Percentiles rank a stretch among this genome's conserved stretches.
These are phyloP conservation scores for Acipenser ruthenus DNA, from an alignment of 2,797 vertebrate genomes.

Conservation along the genomic window DNA sequence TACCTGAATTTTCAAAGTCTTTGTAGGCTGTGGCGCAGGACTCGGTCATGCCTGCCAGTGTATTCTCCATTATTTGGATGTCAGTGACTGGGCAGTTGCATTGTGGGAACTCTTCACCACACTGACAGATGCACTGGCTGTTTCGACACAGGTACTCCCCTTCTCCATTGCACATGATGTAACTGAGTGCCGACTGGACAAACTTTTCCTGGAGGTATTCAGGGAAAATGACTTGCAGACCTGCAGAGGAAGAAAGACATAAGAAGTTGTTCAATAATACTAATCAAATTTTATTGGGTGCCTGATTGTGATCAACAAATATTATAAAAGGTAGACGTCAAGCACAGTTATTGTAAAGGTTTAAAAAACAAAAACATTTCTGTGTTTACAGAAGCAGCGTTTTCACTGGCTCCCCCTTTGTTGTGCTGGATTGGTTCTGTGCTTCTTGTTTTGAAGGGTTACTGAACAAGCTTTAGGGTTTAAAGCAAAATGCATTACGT, in stretches of 20 bases:
- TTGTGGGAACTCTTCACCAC: constrained; percentile 86
- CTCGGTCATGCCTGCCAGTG: constrained; percentile 82
- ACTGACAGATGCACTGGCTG: constrained; percentile 90
- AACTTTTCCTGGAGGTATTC: constrained; percentile 98
- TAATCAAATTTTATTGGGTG: too few species aligned
- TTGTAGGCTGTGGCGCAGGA: constrained; percentile 93
- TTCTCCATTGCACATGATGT: constrained; percentile 98
- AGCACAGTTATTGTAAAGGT: too few species aligned
- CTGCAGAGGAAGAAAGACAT: constrained; percentile 42
- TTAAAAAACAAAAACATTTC: too few species aligned
- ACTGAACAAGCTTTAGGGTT: too few species aligned
- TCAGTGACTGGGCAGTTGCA: constrained; percentile 98
- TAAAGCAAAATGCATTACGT: too few species aligned
- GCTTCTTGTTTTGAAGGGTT: too few species aligned
- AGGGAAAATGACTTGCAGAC: constrained; percentile 96
- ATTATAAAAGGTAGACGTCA: too few species aligned
- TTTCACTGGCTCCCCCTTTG: too few species aligned
- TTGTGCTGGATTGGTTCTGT: too few species aligned
- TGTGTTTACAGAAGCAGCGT: too few species aligned
- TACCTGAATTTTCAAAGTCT: constrained; percentile 96
- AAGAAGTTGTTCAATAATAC: background rate
- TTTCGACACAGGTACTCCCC: constrained; percentile 88
- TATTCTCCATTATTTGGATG: constrained; percentile 97
- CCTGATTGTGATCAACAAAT: too few species aligned
- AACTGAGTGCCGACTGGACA: constrained; percentile 95